phyloP scores from a whole-genome alignment of 2,113 vertebrate genomes.

The Riparia riparia region DNA sequence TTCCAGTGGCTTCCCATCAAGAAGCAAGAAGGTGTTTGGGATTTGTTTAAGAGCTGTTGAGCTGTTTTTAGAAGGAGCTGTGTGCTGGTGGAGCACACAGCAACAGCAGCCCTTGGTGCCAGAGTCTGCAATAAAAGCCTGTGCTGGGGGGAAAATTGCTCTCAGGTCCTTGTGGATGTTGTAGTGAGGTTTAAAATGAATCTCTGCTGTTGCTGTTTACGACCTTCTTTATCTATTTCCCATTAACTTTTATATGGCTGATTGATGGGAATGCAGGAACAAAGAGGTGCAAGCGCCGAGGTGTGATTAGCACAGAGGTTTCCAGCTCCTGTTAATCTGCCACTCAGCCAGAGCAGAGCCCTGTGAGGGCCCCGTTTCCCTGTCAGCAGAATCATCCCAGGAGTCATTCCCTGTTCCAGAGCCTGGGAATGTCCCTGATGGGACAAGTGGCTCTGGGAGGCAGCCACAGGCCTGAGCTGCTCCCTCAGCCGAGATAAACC shows the following conservation, averaged over 20 bases:
- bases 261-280: background rate
- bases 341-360: background rate
- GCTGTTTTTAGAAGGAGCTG: background rate
- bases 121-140: background rate
- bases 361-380: background rate
- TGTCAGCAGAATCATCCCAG: background rate
- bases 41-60: fast-evolving
- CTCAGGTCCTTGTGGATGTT: background rate
- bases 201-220: conserved; percentile 15
- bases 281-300: background rate
- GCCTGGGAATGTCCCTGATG: background rate
- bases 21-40: background rate
- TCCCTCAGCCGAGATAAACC: background rate
- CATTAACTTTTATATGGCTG: background rate
- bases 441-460: background rate
- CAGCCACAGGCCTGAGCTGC: background rate
- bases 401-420: background rate
- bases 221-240: background rate
- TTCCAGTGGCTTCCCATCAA: background rate
- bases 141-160: background rate
- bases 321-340: background rate
- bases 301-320: background rate
- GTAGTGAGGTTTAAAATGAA: background rate
- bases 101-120: background rate
- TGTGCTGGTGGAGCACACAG: background rate